phyloP scores from a whole-genome alignment of 1,140 invertebrate species.

The Ptiloglossa arizonensis region DNA sequence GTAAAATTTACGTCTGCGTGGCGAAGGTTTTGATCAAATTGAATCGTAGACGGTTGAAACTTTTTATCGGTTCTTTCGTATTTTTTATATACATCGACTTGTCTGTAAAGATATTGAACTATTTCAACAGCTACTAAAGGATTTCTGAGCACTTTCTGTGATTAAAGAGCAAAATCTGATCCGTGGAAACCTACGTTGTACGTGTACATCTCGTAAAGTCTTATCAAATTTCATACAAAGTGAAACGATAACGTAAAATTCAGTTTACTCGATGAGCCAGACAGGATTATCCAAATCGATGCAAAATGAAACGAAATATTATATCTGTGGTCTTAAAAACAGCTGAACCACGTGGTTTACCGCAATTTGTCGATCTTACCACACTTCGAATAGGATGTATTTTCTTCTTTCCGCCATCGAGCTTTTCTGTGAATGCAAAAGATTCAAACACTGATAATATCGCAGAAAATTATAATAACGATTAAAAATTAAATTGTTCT shows the following conservation, averaged over 20 bases:
- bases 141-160: background rate
- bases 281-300: conserved; percentile 28
- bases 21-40: too few species aligned
- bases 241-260: conserved; percentile 38
- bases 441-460: too few species aligned
- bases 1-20: too few species aligned
- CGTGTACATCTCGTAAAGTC: conserved; percentile 4
- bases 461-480: too few species aligned
- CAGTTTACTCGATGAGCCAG: conserved; percentile 12
- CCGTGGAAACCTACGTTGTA: background rate
- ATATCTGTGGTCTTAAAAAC: conserved; percentile 34
- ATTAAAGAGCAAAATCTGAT: background rate
- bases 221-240: background rate
- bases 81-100: too few species aligned
- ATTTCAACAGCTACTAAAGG: background rate
- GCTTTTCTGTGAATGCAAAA: background rate
- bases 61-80: background rate
- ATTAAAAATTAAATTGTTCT: too few species aligned
- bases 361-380: conserved; percentile 8
- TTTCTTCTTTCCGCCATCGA: background rate
- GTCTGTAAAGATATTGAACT: background rate
- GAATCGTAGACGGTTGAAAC: too few species aligned
- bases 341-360: background rate
- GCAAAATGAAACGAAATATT: conserved; percentile 32
- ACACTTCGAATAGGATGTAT: background rate